Base-by-base conservation (phyloP, 2,113 vertebrate genomes). In the Mormyrus iriodes region DNA sequence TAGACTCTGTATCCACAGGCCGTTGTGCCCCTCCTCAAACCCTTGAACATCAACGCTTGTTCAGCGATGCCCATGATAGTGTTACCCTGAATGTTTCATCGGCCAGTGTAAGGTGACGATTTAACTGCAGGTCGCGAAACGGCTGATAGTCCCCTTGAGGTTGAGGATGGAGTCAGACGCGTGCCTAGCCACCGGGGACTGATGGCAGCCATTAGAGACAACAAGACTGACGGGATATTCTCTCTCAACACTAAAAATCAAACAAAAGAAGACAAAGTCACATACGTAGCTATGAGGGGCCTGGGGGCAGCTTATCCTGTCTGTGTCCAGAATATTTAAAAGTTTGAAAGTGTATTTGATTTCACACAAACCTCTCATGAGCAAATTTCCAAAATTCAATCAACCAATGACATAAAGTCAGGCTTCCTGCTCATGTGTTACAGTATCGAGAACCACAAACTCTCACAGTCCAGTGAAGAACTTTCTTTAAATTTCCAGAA, bases 11-110 rank as follows among this genome's bases (percentile, higher is more conserved):
- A 48, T 48, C 39, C 15, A 48, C 44, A 48, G 19, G 4, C 76
- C 1, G 3, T 24, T 19, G 5, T 44, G 44, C 4, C 44, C 82
- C 39, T 27, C 44, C 61, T 44, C 82, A 84, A 46, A 24, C 19
- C 7, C 44, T 24, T 48, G 19, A 79, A 42, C 73, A 79, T 39
- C 35, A 79, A 48, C 4, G 44, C 44, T 46, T 88, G 4, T 69
- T 58, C 46, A 61, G 24, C n/a, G 27, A 35, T 88, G 90, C 69
- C 35, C 39, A 89, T 49, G 86, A 92, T 93, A 90, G 89, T 52
- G 87, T 93, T 93, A 91, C 93, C 91, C 89, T 93, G 91, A 93
- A 93, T 93, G 91, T 92, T 92, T 93, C 87, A 93, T 91, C 90
- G 90, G 90, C 55, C 85, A 88, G 92, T 90, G 89, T 92, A 90